These are phyloP conservation scores for Schizaphis graminum DNA, from an alignment of 2,888 invertebrate species.

Conservation along the genomic window DNA sequence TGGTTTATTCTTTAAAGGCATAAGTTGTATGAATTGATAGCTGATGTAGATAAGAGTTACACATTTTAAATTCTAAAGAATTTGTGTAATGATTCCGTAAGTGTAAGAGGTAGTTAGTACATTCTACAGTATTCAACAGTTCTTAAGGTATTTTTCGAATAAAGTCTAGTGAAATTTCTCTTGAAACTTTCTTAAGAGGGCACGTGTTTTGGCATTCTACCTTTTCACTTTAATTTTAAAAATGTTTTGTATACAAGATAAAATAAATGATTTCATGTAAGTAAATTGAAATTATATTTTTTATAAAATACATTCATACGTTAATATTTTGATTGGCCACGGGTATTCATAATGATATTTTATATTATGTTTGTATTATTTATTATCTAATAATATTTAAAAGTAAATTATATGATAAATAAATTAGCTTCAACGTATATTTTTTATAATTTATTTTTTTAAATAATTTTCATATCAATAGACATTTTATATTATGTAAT, in stretches of 20 bases:
- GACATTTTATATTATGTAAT: neutral
- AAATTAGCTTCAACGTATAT: neutral
- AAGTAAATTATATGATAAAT: neutral
- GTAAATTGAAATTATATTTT: neutral
- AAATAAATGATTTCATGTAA: neutral
- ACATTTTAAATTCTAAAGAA: conserved; percentile 13
- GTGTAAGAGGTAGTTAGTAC: neutral
- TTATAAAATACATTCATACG: neutral
- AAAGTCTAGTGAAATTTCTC: conserved; percentile 5
- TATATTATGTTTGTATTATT: neutral
- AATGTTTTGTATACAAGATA: neutral
- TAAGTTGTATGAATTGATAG: neutral
- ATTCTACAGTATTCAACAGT: neutral
- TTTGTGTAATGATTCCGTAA: neutral
- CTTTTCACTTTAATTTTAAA: conserved; percentile 6
- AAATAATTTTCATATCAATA: neutral
- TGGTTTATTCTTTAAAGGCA: neutral
- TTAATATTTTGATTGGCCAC: neutral
- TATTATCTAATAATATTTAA: neutral
- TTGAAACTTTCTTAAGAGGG: conserved; percentile 2
- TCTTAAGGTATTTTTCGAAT: conserved; percentile 10
- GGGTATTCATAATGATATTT: neutral
- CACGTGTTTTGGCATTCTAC: neutral
- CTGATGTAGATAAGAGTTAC: neutral
- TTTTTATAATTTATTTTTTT: neutral